Base-by-base conservation (phyloP, 2,113 vertebrate species). In the Poecile atricapillus region DNA sequence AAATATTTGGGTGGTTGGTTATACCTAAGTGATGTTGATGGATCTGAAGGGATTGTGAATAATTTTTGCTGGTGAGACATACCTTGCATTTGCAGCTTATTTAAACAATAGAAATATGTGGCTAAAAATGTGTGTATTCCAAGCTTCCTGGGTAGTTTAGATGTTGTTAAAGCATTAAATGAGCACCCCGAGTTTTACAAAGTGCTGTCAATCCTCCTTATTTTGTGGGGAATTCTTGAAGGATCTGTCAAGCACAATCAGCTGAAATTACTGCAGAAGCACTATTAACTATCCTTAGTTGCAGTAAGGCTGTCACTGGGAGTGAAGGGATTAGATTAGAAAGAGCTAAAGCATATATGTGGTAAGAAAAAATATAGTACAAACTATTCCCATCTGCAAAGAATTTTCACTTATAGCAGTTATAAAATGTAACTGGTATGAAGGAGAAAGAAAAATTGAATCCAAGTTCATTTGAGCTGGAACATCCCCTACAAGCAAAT, bases 101-200 rank as follows among this genome's bases (percentile, higher is more conserved):
- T 89, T 83, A 88, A 95, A 75, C 31, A 60, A 14, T 44, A 93
- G 49, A 64, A 74, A n/a, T 49, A 47, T 2, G 46, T 68, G 73
- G n/a, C 68, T 83, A 55, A 85, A 86, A 77, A 64, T 35, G 31
- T 15, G 52, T 30, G 46, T 81, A 81, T 59, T 89, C 30, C 52
- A 93, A 90, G 83, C 56, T 95, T 86, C 50, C 13, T 55, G 73
- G 73, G 47, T 89, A 94, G 85, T 58, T 90, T 90, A 96, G 86
- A 43, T 43, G 18, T 76, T 90, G 71, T 49, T 89, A 81, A 89
- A 90, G 47, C 49, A 77, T 71, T 78, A 87, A 87, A 92, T 43
- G 56, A 77, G 90, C 59, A 86, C 12, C 20, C 28, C 5, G 7
- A 84, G 64, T 65, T 92, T 75, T 58, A 74, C 21, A 6, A 93